Percentiles rank a stretch among this genome's conserved stretches.
phyloP scores from a whole-genome alignment of 2,113 vertebrate species.

The Gavia stellata region DNA sequence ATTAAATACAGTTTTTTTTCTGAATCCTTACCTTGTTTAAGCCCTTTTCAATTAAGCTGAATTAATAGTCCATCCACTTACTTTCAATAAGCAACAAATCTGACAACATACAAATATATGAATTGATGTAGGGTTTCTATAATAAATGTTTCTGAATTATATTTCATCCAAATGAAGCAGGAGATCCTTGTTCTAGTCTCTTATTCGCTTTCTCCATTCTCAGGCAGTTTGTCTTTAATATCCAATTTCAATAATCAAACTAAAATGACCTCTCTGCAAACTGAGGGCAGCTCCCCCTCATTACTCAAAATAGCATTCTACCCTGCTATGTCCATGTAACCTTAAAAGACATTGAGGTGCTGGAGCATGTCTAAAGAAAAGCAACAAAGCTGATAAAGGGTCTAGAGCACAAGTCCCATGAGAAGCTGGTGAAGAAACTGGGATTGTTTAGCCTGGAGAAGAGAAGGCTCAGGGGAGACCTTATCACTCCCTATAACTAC shows the following conservation, averaged over 20 bases:
- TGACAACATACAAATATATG: neutral
- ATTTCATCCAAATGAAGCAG: neutral
- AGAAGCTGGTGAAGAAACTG: neutral
- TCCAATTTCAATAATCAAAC: neutral
- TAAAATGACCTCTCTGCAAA: neutral
- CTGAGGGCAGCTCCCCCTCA: neutral
- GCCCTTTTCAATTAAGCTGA: neutral
- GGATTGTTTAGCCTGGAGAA: neutral
- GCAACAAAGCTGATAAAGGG: neutral
- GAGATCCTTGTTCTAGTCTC: neutral
- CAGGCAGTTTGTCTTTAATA: neutral
- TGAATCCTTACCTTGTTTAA: neutral
- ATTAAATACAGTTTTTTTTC: neutral
- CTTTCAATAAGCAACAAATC: neutral
- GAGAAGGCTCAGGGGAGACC: neutral
- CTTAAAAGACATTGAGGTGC: neutral
- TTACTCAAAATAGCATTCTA: neutral
- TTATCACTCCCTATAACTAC: fast-evolving
- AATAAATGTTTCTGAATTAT: neutral
- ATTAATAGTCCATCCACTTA: neutral
- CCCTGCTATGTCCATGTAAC: neutral
- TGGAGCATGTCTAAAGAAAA: neutral
- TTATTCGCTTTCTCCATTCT: neutral
- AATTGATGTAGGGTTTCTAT: too few species aligned
- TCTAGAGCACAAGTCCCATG: neutral